Percentiles rank a stretch among this genome's conserved stretches.
These are phyloP conservation scores for Romanogobio albipinnatus DNA, from an alignment of 2,113 vertebrate species.

Conservation along the genomic window DNA sequence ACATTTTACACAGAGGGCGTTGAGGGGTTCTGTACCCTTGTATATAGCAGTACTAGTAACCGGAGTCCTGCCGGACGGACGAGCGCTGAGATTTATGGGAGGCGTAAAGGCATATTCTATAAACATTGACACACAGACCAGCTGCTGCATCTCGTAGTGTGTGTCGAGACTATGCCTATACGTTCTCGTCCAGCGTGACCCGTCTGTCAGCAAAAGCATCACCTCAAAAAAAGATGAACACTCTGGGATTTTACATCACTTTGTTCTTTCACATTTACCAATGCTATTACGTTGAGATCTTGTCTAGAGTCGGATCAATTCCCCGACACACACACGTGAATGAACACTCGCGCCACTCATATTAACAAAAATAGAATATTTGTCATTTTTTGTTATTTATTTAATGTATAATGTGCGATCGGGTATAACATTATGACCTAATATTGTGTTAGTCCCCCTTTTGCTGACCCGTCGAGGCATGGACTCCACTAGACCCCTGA, in stretches of 20 bases:
- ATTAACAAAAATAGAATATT: too few relatives aligned
- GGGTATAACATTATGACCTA: too few relatives aligned
- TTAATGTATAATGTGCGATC: too few relatives aligned
- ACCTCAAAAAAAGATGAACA: neutral
- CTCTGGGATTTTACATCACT: neutral
- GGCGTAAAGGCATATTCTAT: constrained; percentile 78
- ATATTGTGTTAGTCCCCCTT: too few relatives aligned
- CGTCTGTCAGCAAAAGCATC: constrained; percentile 65
- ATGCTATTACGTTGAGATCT: neutral
- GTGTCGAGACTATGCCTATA: constrained; percentile 53
- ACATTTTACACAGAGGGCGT: neutral
- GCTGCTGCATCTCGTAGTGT: constrained; percentile 61
- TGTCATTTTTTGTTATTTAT: too few relatives aligned
- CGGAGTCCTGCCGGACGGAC: constrained; percentile 58
- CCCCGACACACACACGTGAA: neutral
- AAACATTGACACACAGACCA: constrained; percentile 80
- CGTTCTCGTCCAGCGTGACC: constrained; percentile 74
- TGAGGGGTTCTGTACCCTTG: neutral
- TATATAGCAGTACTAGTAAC: constrained; percentile 57
- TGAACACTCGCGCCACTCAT: neutral
- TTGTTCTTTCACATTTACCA: neutral
- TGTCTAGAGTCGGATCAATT: constrained; percentile 1
- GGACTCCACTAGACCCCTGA: too few relatives aligned
- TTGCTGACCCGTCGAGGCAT: too few relatives aligned
- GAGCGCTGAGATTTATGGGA: constrained; percentile 74